Evolutionary conservation across 2,888 invertebrate species (phyloP).

Genomic region (Branchellion lobata): DNA sequence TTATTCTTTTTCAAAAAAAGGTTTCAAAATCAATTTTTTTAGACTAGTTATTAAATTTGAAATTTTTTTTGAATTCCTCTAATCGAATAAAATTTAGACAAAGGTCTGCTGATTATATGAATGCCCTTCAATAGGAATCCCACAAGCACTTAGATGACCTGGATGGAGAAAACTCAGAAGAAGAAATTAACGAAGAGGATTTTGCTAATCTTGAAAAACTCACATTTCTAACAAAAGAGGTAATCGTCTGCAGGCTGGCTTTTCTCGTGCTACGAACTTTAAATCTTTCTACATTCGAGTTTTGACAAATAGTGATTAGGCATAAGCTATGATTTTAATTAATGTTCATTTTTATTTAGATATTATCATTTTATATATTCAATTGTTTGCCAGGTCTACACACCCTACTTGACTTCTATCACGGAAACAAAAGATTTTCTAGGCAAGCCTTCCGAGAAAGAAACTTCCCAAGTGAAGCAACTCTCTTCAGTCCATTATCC

Average conservation of each 20-base stretch:
- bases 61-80: no score
- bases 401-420: not conserved
- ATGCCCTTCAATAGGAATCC: constrained; percentile 71
- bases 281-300: no score
- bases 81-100: no score
- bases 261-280: no score
- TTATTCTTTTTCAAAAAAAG: not conserved
- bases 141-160: constrained; percentile 62
- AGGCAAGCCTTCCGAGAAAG: not conserved
- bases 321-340: no score
- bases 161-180: constrained; percentile 55
- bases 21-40: not conserved
- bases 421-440: not conserved
- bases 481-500: not conserved
- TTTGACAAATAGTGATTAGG: no score
- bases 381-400: not conserved
- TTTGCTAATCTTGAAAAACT: not conserved
- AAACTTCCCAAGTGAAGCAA: not conserved
- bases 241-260: no score
- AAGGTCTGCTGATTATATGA: not conserved
- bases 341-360: no score
- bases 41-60: constrained; percentile 40
- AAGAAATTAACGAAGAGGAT: constrained; percentile 53
- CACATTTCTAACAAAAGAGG: not conserved
- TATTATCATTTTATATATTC: no score